Conservation (phyloP, 30 jellyfish, hydroid and myxozoan species). For the Hydra vulgaris region DNA sequence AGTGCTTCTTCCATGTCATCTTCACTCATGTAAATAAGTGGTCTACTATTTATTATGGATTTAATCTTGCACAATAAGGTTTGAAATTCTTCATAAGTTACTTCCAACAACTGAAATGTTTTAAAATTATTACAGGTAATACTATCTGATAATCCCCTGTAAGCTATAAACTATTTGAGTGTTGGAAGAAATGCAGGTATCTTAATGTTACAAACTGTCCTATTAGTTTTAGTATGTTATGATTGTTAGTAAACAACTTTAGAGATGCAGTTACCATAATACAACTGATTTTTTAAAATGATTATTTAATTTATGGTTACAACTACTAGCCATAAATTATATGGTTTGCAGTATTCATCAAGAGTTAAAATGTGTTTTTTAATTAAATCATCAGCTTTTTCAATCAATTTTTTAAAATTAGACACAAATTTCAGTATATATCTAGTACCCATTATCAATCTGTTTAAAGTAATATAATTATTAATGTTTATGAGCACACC, state of each 20-base stretch:
- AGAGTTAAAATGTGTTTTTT: too few species aligned
- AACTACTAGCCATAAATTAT: too few species aligned
- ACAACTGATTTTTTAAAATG: not conserved
- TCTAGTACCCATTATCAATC: not conserved
- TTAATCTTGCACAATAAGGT: not conserved
- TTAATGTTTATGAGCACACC: not conserved
- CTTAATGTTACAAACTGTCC: not conserved
- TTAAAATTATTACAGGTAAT: not conserved
- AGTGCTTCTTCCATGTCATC: not conserved
- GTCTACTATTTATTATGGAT: not conserved
- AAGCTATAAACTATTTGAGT: not conserved
- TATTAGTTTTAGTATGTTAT: not conserved
- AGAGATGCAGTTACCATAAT: not conserved
- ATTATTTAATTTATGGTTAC: too few species aligned
- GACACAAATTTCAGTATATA: too few species aligned
- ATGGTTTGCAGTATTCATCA: too few species aligned
- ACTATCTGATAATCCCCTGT: not conserved
- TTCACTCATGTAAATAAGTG: not conserved
- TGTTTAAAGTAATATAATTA: not conserved
- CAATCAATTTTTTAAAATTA: too few species aligned
- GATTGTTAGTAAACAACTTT: not conserved
- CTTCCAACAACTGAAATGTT: not conserved
- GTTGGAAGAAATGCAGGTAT: constrained; percentile 1
- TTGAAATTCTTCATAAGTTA: not conserved
- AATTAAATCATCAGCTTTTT: too few species aligned